Evolutionary conservation across 2,113 vertebrate species (phyloP), one percentile per base, ranked within the genome.

Genomic region (Gulo gulo): DNA sequence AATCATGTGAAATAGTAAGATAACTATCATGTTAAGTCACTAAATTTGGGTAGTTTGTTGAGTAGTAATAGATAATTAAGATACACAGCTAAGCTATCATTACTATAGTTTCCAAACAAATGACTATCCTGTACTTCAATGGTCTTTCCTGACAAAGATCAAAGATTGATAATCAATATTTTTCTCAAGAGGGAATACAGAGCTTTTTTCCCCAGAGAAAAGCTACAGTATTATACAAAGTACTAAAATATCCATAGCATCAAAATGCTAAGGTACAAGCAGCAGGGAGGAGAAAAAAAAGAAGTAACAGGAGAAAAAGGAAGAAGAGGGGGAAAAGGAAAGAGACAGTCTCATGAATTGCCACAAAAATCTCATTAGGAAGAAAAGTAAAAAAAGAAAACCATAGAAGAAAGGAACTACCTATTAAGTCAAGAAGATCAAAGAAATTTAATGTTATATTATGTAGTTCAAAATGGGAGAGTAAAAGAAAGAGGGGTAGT

Each of bases 71-170:
- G 34, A 74, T 81, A 85, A 95, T 7, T 55, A 29, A 93, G 86
- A 74, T 15, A 52, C 47, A 89, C n/a, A 65, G 63, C 61, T 57
- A 79, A 47, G 13, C 23, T 36, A 74, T 89, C 29, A 59, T 95
- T 86, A n/a, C 59, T 71, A 80, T n/a, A 36, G 3, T 88, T 95
- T 90, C 23, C 73, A 85, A 93, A 90, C 20, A 92, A 71, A 88
- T 88, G 6, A 31, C 20, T 20, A 42, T 92, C 31, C 29, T 76
- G 88, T 78, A 83, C 21, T 76, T 80, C 74, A 96, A 79, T 65
- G 10, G 4, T 81, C 92, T 95, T 71, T 96, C 80, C 29, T 34
- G 47, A 76, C 34, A 80, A 90, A 84, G 16, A 84, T 34, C 39
- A 89, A n/a, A 85, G 18, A 92, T 55, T 26, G 85, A 31, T 74